phyloP scores from a whole-genome alignment of 2,888 invertebrate species.

The Limnephilus lunatus region DNA sequence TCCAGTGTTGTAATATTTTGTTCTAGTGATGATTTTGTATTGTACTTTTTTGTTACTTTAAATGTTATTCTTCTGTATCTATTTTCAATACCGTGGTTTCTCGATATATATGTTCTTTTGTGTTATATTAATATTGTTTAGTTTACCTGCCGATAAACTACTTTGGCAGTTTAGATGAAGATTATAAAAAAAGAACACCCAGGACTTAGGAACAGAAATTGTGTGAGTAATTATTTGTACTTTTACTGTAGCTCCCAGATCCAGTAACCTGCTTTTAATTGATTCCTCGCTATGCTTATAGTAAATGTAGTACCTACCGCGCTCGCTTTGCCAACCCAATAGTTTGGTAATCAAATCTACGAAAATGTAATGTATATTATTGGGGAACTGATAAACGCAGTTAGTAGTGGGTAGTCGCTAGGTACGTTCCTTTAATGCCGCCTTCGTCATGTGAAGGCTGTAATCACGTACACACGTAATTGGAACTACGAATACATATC shows the following conservation, averaged over 20 bases:
- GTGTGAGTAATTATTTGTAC: not conserved
- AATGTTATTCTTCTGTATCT: too few species aligned
- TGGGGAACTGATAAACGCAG: conserved; percentile 7
- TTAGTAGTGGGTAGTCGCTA: not conserved
- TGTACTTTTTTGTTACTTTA: too few species aligned
- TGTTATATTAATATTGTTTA: too few species aligned
- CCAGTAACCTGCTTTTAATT: not conserved
- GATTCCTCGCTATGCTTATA: not conserved
- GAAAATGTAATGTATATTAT: conserved; percentile 14
- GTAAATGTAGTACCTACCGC: not conserved
- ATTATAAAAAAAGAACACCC: not conserved
- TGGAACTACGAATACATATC: conserved; percentile 31
- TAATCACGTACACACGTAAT: conserved; percentile 39
- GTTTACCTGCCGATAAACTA: too few species aligned
- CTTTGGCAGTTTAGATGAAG: too few species aligned
- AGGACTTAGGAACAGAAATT: not conserved
- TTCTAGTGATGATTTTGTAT: too few species aligned
- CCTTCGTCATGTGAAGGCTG: conserved; percentile 28
- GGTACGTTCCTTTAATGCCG: conserved; percentile 18
- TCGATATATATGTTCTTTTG: too few species aligned
- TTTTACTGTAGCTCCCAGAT: not conserved
- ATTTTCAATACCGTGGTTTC: too few species aligned
- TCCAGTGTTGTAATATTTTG: too few species aligned
- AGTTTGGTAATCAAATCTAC: not conserved
- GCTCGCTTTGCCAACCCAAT: not conserved